Conservation (phyloP, 2,888 invertebrate species). For the Serrognathus titanus region DNA sequence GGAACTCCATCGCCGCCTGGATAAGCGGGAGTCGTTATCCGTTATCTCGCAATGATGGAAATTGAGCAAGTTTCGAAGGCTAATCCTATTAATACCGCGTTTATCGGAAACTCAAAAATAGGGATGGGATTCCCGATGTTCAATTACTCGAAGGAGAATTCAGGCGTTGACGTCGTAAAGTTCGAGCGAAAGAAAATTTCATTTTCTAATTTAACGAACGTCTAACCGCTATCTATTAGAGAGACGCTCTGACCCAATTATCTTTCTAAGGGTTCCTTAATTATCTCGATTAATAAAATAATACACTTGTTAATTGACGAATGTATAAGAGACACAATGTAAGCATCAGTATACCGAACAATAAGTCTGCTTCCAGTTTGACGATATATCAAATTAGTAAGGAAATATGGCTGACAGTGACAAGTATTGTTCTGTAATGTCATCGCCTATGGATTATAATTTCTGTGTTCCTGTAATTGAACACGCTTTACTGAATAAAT, state of each 20-base stretch:
- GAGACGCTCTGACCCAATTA: too few species aligned
- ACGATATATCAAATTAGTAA: conserved; percentile 38
- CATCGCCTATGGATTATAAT: conserved; percentile 37
- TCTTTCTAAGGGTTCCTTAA: not conserved
- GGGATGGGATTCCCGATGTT: conserved; percentile 2
- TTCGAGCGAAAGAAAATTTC: not conserved
- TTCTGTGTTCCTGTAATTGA: conserved; percentile 37
- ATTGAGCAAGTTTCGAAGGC: conserved; percentile 9
- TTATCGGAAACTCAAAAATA: conserved; percentile 22
- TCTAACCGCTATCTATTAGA: too few species aligned
- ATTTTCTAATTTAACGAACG: too few species aligned
- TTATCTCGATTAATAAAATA: not conserved
- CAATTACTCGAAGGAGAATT: not conserved
- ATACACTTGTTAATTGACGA: not conserved
- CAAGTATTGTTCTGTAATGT: conserved; percentile 39
- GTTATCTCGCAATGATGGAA: conserved; percentile 6
- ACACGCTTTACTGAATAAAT: conserved; percentile 31
- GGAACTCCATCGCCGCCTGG: not conserved
- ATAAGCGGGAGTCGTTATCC: conserved; percentile 1
- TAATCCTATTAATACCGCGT: conserved; percentile 23
- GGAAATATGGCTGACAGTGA: conserved; percentile 36
- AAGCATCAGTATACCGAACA: conserved; percentile 16
- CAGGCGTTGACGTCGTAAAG: too few species aligned
- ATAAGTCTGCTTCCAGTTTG: conserved; percentile 32
- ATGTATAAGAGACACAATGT: not conserved